Conservation (phyloP, 1,140 invertebrate species). For the Ceratoteleas bidentatus region DNA sequence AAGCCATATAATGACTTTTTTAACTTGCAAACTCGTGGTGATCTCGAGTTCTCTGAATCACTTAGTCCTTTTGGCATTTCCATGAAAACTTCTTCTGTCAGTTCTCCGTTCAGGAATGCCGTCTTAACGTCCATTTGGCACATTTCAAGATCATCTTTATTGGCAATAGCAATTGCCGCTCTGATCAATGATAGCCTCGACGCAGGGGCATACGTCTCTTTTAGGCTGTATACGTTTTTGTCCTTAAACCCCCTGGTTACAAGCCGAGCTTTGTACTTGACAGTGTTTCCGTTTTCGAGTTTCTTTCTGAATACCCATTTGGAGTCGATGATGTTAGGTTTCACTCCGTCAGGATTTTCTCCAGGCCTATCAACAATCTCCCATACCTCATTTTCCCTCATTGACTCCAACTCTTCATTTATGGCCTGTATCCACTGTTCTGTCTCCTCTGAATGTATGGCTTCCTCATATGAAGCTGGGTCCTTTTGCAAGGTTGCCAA, state of each 20-base stretch:
- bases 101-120: conserved; percentile 61
- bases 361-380: conserved; percentile 60
- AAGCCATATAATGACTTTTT: conserved; percentile 49
- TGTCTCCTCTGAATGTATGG: conserved; percentile 48
- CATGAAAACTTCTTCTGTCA: conserved; percentile 58
- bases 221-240: conserved; percentile 47
- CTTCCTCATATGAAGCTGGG: conserved; percentile 56
- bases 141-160: conserved; percentile 52
- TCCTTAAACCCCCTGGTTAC: conserved; percentile 60
- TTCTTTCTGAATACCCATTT: conserved; percentile 74
- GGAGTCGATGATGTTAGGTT: conserved; percentile 60
- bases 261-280: conserved; percentile 68
- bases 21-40: conserved; percentile 48
- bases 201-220: conserved; percentile 63
- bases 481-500: conserved; percentile 36
- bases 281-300: conserved; percentile 68
- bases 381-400: conserved; percentile 64
- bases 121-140: conserved; percentile 65
- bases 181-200: conserved; percentile 63
- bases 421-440: conserved; percentile 66
- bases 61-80: conserved; percentile 60
- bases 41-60: background rate
- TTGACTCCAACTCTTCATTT: conserved; percentile 59
- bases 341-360: conserved; percentile 36
- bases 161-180: conserved; percentile 36